These are phyloP conservation scores for Bolborhynchus lineola DNA, from an alignment of 2,113 vertebrate species.

Conservation along the genomic window DNA sequence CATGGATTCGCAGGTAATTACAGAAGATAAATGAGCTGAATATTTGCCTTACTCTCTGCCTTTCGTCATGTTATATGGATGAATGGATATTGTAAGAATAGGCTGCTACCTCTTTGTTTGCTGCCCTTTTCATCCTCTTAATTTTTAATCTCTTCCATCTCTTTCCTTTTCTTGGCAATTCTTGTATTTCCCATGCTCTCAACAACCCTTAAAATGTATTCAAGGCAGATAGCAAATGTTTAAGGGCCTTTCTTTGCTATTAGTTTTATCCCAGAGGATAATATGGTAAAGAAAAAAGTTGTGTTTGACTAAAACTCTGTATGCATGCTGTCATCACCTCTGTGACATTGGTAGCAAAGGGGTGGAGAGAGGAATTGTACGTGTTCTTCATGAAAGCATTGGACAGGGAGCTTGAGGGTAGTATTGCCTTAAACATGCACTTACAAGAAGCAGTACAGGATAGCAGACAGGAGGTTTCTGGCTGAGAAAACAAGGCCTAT, in stretches of 20 bases:
- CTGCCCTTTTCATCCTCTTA: not conserved
- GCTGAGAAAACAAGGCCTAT: not conserved
- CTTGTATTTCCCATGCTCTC: not conserved
- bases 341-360: not conserved
- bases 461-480: not conserved
- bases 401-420: not conserved
- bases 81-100: not conserved
- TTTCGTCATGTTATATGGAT: not conserved
- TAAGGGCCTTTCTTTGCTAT: not conserved
- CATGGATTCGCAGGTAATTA: not conserved
- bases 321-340: not conserved
- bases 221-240: not conserved
- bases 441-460: not conserved
- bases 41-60: not conserved
- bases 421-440: not conserved
- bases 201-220: not conserved
- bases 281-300: not conserved
- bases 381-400: not conserved
- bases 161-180: not conserved
- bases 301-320: not conserved
- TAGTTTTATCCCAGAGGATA: not conserved
- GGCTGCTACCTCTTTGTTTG: not conserved
- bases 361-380: not conserved
- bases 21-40: slow-evolving; percentile 2
- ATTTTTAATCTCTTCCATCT: not conserved